Percentiles rank a stretch among this genome's conserved stretches.
Evolutionary conservation across 2,888 invertebrate species (phyloP).

Genomic region (Zygaena filipendulae): DNA sequence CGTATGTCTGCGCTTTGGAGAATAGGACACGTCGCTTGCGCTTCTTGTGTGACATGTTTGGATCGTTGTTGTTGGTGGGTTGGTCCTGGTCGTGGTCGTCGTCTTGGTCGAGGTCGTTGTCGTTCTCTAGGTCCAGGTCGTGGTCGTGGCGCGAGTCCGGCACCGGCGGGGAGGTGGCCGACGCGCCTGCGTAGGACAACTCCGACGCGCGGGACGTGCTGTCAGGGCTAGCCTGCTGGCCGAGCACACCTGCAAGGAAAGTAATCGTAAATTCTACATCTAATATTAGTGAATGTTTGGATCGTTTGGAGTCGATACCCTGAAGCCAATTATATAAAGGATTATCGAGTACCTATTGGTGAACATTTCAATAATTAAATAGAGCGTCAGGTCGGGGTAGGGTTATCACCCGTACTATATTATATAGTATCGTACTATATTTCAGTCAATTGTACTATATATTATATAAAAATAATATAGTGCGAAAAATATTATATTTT

Average conservation of each 20-base stretch:
- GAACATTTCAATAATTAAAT: no score
- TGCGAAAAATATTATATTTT: no score
- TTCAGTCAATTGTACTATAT: no score
- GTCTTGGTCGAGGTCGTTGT: slow-evolving; percentile 70
- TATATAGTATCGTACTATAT: no score
- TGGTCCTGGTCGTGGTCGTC: slow-evolving; percentile 67
- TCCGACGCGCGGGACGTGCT: slow-evolving; percentile 90
- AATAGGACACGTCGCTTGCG: slow-evolving; percentile 96
- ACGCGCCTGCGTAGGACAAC: slow-evolving; percentile 66
- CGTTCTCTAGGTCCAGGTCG: slow-evolving; percentile 40
- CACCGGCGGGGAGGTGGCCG: slow-evolving; percentile 44
- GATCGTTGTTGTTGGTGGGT: slow-evolving; percentile 37
- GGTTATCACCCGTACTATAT: no score
- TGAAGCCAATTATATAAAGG: no score
- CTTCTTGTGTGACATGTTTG: slow-evolving; percentile 78
- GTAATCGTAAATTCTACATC: no score
- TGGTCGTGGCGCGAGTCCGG: slow-evolving; percentile 37
- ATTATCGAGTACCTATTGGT: slow-evolving; percentile 9
- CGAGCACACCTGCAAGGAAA: slow-evolving; percentile 52
- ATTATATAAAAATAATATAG: no score
- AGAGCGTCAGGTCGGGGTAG: no score
- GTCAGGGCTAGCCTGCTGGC: slow-evolving; percentile 85
- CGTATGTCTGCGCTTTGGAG: slow-evolving; percentile 97
- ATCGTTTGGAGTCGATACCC: no score
- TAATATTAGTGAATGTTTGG: not conserved